These are phyloP conservation scores for Xiphias gladius DNA, from an alignment of 2,113 vertebrate genomes.

Conservation along the genomic window DNA sequence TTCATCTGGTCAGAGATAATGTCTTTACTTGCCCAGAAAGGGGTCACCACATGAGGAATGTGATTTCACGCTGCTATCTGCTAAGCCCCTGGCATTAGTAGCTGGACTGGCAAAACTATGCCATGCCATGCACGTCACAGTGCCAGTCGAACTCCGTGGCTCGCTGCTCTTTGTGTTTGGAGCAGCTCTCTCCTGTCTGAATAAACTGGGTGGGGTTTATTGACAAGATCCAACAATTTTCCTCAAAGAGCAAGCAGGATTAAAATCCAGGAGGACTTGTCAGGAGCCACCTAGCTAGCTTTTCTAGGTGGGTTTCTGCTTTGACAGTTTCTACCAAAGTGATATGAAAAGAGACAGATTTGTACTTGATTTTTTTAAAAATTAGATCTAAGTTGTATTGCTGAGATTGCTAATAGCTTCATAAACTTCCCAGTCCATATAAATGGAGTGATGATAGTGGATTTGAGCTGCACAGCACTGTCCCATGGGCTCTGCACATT, in stretches of 20 bases:
- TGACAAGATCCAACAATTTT: not conserved
- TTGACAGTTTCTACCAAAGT: not conserved
- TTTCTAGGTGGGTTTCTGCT: not conserved
- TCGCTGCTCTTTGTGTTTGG: not conserved
- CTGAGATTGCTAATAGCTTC: constrained; percentile 30
- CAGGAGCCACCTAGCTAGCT: not conserved
- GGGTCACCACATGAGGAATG: constrained; percentile 48
- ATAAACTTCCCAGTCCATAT: constrained; percentile 2
- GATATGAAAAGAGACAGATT: not conserved
- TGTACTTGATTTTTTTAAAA: not conserved
- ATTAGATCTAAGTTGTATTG: not conserved
- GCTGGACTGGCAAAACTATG: constrained; percentile 27
- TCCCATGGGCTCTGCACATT: constrained; percentile 12
- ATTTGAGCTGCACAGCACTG: not conserved
- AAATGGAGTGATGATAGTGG: constrained; percentile 11
- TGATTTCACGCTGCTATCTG: constrained; percentile 20
- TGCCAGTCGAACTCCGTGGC: not conserved
- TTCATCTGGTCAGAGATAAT: constrained; percentile 50
- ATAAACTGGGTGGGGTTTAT: not conserved
- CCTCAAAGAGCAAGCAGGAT: not conserved
- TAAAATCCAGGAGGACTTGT: not conserved
- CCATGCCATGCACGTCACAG: not conserved
- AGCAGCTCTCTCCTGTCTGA: not conserved
- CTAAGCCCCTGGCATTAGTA: constrained; percentile 57
- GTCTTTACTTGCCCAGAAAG: constrained; percentile 41